Percentiles rank a stretch among this genome's conserved stretches.
Evolutionary conservation across 2,888 invertebrate species (phyloP).

Genomic region (Tetragonula carbonaria): DNA sequence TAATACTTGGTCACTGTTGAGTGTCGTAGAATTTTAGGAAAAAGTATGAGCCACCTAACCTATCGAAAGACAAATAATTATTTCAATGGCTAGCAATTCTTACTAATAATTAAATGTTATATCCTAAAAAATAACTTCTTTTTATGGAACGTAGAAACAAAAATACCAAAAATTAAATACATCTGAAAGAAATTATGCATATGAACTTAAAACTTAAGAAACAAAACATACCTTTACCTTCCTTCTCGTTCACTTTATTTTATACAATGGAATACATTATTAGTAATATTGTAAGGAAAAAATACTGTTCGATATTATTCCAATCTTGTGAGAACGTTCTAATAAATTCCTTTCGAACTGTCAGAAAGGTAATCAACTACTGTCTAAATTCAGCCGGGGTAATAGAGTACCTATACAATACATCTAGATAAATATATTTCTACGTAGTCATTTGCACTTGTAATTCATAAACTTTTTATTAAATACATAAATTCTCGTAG

Average conservation of each 20-base stretch:
- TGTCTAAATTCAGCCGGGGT: background rate
- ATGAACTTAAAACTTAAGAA: background rate
- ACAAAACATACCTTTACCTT: constrained; percentile 31
- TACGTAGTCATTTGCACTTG: background rate
- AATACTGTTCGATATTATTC: constrained; percentile 18
- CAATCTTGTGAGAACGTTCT: background rate
- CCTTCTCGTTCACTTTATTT: constrained; percentile 21
- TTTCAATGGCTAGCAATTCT: background rate
- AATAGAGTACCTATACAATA: background rate
- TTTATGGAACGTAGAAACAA: background rate
- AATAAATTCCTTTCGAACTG: constrained; percentile 39
- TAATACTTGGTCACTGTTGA: background rate
- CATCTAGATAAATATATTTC: constrained; percentile 3
- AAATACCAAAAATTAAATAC: background rate
- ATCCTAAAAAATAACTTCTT: background rate
- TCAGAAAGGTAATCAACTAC: constrained; percentile 61
- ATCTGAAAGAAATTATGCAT: background rate
- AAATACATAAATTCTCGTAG: background rate
- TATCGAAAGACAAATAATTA: constrained; percentile 28
- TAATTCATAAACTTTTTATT: background rate
- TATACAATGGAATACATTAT: constrained; percentile 30
- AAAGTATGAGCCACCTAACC: constrained; percentile 50
- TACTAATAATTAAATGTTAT: background rate
- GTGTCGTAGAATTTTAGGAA: constrained; percentile 8
- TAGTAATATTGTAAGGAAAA: constrained; percentile 11